phyloP scores from a whole-genome alignment of 2,888 invertebrate genomes.

The Euclidia mi region DNA sequence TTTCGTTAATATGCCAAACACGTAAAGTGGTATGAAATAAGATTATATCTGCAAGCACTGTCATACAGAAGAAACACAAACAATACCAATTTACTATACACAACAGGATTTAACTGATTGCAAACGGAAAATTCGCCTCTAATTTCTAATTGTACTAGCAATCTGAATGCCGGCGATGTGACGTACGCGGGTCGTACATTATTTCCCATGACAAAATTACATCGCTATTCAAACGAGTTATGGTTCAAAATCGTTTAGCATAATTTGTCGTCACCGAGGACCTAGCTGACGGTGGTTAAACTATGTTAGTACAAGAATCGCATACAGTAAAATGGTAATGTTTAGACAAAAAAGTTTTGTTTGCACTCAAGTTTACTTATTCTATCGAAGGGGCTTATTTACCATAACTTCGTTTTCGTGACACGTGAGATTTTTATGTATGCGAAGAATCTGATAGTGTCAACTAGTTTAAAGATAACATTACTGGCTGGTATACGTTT shows the following conservation, averaged over 20 bases:
- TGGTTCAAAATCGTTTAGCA: constrained; percentile 52
- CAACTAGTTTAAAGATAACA: constrained; percentile 37
- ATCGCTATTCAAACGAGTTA: constrained; percentile 48
- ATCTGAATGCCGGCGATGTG: constrained; percentile 65
- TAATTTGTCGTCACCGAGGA: constrained; percentile 41
- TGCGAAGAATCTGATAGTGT: constrained; percentile 43
- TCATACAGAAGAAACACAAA: no score
- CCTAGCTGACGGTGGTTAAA: constrained; percentile 69
- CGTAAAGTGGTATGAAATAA: no score
- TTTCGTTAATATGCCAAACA: no score
- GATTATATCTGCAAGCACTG: no score
- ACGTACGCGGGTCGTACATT: constrained; percentile 57
- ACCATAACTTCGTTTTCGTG: constrained; percentile 55
- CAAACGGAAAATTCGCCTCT: constrained; percentile 51
- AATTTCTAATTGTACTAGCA: constrained; percentile 63
- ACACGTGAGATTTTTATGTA: constrained; percentile 44
- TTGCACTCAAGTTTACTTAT: constrained; percentile 59
- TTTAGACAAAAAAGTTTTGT: constrained; percentile 63
- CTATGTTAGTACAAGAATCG: constrained; percentile 68
- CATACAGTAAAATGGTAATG: constrained; percentile 71
- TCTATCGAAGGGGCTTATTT: constrained; percentile 51
- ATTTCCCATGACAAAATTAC: constrained; percentile 42
- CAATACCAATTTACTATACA: no score
- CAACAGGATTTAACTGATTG: constrained; percentile 34
- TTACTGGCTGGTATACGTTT: no score